Percentiles rank a stretch among this genome's conserved stretches.
These are phyloP conservation scores for Cydia strobilella DNA, from an alignment of 1,140 invertebrate species.

Conservation along the genomic window DNA sequence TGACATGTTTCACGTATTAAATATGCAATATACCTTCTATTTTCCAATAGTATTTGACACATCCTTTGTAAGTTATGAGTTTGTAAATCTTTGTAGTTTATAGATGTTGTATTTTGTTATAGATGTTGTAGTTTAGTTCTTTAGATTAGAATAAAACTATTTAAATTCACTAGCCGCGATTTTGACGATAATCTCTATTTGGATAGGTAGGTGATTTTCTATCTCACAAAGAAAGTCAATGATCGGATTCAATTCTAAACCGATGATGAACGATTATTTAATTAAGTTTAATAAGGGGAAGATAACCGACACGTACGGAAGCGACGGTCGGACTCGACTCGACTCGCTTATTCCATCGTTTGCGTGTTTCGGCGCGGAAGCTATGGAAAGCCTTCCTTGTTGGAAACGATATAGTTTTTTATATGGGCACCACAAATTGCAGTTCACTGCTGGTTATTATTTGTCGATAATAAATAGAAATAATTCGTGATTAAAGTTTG, in stretches of 20 bases:
- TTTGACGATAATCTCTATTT: no score
- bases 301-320: constrained; percentile 57
- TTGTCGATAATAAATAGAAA: not conserved
- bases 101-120: no score
- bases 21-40: no score
- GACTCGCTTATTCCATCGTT: constrained; percentile 30
- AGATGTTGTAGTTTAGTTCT: no score
- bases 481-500: not conserved
- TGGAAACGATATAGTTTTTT: constrained; percentile 30
- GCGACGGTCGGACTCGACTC: constrained; percentile 32
- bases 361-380: constrained; percentile 21
- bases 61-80: no score
- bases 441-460: not conserved
- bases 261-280: constrained; percentile 49
- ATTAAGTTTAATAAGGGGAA: constrained; percentile 46
- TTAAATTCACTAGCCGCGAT: no score
- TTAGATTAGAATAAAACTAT: no score
- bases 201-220: no score
- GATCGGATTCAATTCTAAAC: not conserved
- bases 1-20: no score
- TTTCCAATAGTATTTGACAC: no score
- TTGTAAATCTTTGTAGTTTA: no score
- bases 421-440: constrained; percentile 16
- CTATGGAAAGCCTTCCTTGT: constrained; percentile 20
- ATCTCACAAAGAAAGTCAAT: not conserved